phyloP scores from a whole-genome alignment of 1,140 invertebrate genomes.

The Cryptotermes secundus region DNA sequence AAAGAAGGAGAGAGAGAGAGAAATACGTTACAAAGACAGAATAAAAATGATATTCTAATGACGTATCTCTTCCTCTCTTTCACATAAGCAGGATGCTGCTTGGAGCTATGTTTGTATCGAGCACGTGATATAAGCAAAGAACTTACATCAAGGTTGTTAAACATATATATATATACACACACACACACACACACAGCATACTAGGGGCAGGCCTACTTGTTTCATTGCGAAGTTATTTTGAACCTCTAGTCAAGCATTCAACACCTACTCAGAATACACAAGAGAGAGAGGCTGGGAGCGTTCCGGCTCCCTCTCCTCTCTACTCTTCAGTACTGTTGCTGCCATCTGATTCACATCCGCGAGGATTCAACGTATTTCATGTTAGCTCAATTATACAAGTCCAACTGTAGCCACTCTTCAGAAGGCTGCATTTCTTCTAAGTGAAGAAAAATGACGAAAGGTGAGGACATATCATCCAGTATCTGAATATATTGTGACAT shows the following conservation, averaged over 20 bases:
- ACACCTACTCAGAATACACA: background rate
- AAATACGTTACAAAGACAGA: background rate
- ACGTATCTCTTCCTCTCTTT: background rate
- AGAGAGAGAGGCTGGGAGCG: background rate
- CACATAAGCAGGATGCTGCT: conserved; percentile 9
- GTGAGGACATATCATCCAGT: too few species aligned
- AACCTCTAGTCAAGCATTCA: conserved; percentile 4
- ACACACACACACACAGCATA: too few species aligned
- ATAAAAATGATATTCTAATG: background rate
- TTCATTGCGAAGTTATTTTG: conserved; percentile 17
- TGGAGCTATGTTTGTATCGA: background rate
- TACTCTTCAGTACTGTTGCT: background rate
- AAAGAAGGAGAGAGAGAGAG: background rate
- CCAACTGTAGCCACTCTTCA: too few species aligned
- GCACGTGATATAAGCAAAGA: background rate
- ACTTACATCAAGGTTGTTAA: conserved; percentile 12
- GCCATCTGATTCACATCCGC: background rate
- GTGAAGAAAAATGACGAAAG: too few species aligned
- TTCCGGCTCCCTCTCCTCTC: background rate
- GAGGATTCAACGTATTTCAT: too few species aligned
- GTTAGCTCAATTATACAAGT: too few species aligned
- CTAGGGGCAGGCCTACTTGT: background rate
- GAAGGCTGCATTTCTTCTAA: too few species aligned
- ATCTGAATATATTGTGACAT: too few species aligned
- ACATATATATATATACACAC: background rate